Base-by-base conservation (phyloP, 1,140 invertebrate species). In the Heliconius eleuchia region DNA sequence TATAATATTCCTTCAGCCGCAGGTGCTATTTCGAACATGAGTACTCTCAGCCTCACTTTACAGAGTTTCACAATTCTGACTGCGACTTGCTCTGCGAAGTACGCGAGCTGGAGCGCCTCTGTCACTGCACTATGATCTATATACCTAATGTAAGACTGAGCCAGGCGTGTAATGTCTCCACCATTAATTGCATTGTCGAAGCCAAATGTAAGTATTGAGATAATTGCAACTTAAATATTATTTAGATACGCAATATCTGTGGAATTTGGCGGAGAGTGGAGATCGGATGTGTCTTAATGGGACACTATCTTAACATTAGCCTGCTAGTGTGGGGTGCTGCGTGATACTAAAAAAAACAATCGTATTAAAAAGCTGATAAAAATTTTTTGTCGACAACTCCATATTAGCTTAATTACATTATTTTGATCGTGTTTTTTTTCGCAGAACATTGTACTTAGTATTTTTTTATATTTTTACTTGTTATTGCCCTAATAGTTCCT, bases 41-140 rank as follows among this genome's bases (percentile, higher is more conserved):
- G 75, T 30, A 74, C 0, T 9, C 9, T 0, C 78, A 89, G 23
- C 80, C 72, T 0, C 83, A 82, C 76, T 92, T 91, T 80, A 27
- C 46, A 1, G 27, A 77, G 13, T 94, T 91, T 77, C 86, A 81
- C 80, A 88, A 89, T 77, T 87, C 89, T 1, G 91, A 92, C 82
- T 94, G 92, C 78, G 86, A 89, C 66, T 81, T 87, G 11, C 71
- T 88, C 30, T 94, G 92, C 77, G 77, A 83, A 50, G 83, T 88
- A 9, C 34, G 37, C 1, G 77, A 83, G 6, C 73, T 92, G 8
- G 79, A 86, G 76, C 71, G 60, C 0, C 66, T 77, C 0, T 94
- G 92, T 73, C 71, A 82, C 9, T 94, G 92, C 79, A 50, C 76
- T 2, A 80, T 86, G n/a, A 72, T 83, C 19, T 90, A 83, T 76